Evolutionary conservation across 2,888 invertebrate species (phyloP), one percentile per base, ranked within the genome.

Genomic region (Nymphalis polychloros): DNA sequence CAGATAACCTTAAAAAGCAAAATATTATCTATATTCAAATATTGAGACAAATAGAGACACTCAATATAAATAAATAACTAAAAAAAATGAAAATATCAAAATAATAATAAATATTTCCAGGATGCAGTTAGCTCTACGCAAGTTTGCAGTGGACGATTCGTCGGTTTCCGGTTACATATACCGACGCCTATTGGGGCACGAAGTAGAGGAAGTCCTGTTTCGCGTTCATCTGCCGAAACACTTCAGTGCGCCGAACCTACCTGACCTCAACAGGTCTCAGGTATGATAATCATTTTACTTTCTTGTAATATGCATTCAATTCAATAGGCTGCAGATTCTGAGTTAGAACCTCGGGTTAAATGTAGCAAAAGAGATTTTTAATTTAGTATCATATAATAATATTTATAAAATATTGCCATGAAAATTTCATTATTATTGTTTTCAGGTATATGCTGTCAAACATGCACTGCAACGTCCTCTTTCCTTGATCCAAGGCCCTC

Each of bases 81-180:
- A 31, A 31, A 31, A 6, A 6, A 31, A 31, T 31, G 6, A 31
- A 31, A 31, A 31, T 31, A 31, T 31, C 6, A 6, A n/a, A 31
- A 8, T 55, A 7, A 55, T 4, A 59, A 53, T 63, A 60, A 49
- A 69, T 59, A 17, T n/a, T 84, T 86, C 3, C 84, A 97, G 98
- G 79, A 99, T 99, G 99, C 97, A 98, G 83, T 94, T 97, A 63
- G 98, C 99, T 0, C 89, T 99, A 70, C 95, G 97, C 64, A 97
- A 97, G 85, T 99, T 99, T 88, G 98, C 99, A 1, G 97, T 98
- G 53, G 99, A 99, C 83, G 98, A 99, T 78, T 96, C 96, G 1
- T 98, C 98, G 0, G 99, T 99, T 0, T 99, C 99, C 0, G 97
- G 97, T 19, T 99, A 98, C 89, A 99, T 99, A 80, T 99, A 99